Base-by-base conservation (phyloP, 2,797 vertebrate species). In the Acanthurus tractus region DNA sequence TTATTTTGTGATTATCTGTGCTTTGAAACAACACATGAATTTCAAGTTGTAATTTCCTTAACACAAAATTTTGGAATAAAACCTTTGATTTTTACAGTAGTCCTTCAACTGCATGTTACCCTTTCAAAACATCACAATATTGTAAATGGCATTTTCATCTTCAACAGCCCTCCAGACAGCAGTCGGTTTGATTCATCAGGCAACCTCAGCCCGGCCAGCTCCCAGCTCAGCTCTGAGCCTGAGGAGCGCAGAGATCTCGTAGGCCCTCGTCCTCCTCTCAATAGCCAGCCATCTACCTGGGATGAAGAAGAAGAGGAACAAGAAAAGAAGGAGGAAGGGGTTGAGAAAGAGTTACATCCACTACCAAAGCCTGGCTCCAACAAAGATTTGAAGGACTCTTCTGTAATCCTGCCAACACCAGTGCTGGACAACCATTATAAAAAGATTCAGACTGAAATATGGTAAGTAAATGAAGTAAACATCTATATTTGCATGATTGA, bases 171-270 rank as follows among this genome's bases (percentile, higher is more conserved):
- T 25, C 94, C 91, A 69, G 95, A 96, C 87, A 97, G 96, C 87
- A 97, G 96, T 86, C 96, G 94, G 76, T 97, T 96, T 6, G 95
- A 96, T 70, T 98, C 97, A 15, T 98, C 97, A 15, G 96, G 96
- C 56, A 97, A 97, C 86, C 94, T 98, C 78, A 99, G 97, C 88
- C 96, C 96, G 70, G 94, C 92, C 57, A 98, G 97, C 89, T 97
- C 97, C 81, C 97, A 97, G 85, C 94, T 96, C 57, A 98, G 97
- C 80, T 96, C 96, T 7, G 97, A 96, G 52, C 94, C 94, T 4
- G 97, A 98, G n/a, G 96, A 98, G 17, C 92, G 45, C 49, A 92
- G 78, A 0, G 95, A 95, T 63, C 90, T 90, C 34, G 86, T 73
- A n/a, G 83, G 78, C 22, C 34, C 55, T 40, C 79, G 38, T 0